phyloP scores from a whole-genome alignment of 2,113 vertebrate species.

The Rhinolophus ferrumequinum region DNA sequence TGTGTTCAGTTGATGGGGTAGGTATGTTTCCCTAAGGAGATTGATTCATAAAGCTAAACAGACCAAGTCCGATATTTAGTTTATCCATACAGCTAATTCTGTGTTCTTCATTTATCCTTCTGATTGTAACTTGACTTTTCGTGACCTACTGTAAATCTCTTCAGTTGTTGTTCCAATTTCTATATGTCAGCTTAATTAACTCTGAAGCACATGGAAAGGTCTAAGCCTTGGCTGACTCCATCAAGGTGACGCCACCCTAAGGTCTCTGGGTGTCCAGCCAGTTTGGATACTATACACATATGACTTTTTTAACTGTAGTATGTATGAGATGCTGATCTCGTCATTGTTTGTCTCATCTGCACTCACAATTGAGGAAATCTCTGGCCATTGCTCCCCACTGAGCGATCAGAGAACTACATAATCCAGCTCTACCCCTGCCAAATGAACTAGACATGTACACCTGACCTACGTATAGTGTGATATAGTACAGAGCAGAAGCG shows the following conservation, averaged over 20 bases:
- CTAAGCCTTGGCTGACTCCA: background rate
- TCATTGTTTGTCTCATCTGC: background rate
- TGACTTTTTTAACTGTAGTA: background rate
- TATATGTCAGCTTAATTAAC: background rate
- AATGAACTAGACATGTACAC: background rate
- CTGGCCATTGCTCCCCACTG: background rate
- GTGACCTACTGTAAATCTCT: background rate
- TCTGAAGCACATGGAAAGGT: background rate
- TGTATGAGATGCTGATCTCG: background rate
- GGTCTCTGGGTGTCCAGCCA: background rate
- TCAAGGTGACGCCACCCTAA: background rate
- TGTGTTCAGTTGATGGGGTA: background rate
- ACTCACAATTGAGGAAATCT: background rate
- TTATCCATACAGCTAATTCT: background rate
- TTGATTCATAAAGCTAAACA: slow-evolving; percentile 1
- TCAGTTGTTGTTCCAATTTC: background rate
- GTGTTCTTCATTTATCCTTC: background rate
- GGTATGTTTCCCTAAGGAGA: background rate
- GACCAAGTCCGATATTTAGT: background rate
- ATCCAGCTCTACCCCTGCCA: background rate
- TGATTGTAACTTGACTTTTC: background rate
- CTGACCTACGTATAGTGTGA: background rate
- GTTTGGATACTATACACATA: background rate
- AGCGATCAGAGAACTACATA: background rate
- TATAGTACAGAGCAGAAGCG: accelerated